These are phyloP conservation scores for Sebastolobus altivelis DNA, from an alignment of 2,797 vertebrate genomes.

Conservation along the genomic window DNA sequence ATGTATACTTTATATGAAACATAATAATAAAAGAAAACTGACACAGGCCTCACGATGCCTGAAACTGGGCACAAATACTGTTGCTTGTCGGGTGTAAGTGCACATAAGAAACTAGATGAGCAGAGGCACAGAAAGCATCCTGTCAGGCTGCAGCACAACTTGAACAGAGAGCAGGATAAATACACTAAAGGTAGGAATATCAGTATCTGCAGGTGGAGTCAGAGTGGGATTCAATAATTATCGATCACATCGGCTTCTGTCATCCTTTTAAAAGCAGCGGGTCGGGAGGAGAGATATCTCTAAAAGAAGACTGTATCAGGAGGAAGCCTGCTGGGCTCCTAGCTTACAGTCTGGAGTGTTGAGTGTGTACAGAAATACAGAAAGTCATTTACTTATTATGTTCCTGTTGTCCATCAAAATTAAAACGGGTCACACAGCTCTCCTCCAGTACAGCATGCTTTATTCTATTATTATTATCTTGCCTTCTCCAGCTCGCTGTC, in stretches of 20 bases:
- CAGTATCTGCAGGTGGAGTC: not conserved
- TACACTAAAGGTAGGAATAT: not conserved
- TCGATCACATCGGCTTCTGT: slow-evolving; percentile 20
- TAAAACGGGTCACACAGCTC: not conserved
- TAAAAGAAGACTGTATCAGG: not conserved
- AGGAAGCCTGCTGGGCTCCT: not conserved
- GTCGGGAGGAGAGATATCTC: not conserved
- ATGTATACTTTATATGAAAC: not conserved
- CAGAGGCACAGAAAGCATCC: not conserved
- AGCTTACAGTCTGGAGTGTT: not conserved
- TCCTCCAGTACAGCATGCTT: not conserved
- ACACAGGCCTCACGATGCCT: not conserved
- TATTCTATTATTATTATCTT: not conserved
- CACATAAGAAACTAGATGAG: not conserved
- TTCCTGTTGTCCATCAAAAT: not conserved
- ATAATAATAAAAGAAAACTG: not conserved
- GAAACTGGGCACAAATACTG: not conserved
- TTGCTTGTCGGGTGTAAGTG: not conserved
- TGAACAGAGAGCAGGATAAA: not conserved
- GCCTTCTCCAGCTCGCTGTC: not conserved
- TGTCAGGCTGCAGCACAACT: not conserved
- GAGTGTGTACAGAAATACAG: not conserved
- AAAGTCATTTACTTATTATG: not conserved
- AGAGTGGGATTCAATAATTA: not conserved
- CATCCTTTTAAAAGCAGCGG: slow-evolving; percentile 2